Evolutionary conservation across 2,113 vertebrate species (phyloP).

Genomic region (Arenaria interpres): DNA sequence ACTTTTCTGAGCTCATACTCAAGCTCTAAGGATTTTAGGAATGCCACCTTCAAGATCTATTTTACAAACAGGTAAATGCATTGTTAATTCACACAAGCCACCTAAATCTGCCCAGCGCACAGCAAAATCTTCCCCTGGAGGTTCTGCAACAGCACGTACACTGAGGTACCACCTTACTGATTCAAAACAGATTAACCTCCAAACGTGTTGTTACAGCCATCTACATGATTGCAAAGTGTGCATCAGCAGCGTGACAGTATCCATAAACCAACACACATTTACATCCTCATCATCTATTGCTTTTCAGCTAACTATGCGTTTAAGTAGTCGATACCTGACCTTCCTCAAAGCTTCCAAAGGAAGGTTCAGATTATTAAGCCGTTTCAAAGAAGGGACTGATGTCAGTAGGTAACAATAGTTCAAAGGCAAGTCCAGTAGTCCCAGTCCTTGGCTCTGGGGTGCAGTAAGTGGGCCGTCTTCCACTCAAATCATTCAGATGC

Average conservation of each 20-base stretch:
- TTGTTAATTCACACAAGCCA: not conserved
- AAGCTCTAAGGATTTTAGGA: not conserved
- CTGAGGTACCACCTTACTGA: not conserved
- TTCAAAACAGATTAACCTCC: not conserved
- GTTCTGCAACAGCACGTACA: not conserved
- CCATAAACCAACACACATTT: no score
- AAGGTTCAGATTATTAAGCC: not conserved
- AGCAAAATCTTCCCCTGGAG: not conserved
- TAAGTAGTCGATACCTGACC: not conserved
- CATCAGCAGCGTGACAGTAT: not conserved
- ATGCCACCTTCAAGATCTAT: not conserved
- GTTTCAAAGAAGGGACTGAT: not conserved
- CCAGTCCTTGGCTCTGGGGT: not conserved
- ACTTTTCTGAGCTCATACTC: not conserved
- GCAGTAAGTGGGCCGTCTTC: not conserved
- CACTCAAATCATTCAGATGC: not conserved
- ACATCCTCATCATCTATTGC: not conserved
- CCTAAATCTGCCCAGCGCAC: not conserved
- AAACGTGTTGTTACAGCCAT: not conserved
- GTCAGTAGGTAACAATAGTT: not conserved
- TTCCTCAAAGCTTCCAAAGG: not conserved
- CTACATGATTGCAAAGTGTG: not conserved
- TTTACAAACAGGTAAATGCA: not conserved
- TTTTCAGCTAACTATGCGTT: not conserved
- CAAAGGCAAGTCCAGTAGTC: not conserved